A percentile compares a stretch with the other conserved stretches of the same genome.
Evolutionary conservation across 1,140 invertebrate species (phyloP).

Genomic region (Scaptomyza graminum): DNA sequence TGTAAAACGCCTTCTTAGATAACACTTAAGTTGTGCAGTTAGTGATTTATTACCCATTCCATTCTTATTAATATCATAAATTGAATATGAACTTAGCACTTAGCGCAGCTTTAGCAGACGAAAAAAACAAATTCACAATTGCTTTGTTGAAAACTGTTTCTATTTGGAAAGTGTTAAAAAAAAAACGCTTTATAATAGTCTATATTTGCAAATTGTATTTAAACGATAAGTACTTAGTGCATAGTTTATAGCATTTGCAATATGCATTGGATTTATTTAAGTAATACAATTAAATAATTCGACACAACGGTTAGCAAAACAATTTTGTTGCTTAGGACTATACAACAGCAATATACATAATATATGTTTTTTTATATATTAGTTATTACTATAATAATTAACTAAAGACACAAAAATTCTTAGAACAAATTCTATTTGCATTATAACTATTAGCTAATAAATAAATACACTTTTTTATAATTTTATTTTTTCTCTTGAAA

Average conservation of each 20-base stretch:
- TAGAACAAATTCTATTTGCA: constrained; percentile 74
- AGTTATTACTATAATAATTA: constrained; percentile 46
- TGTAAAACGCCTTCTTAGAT: constrained; percentile 60
- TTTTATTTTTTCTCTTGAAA: constrained; percentile 57
- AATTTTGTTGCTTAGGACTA: constrained; percentile 30
- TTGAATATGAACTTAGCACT: constrained; percentile 59
- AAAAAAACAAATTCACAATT: constrained; percentile 61
- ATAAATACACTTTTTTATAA: constrained; percentile 59
- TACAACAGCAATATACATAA: constrained; percentile 51
- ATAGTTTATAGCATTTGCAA: constrained; percentile 24
- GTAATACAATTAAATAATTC: constrained; percentile 42
- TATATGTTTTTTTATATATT: constrained; percentile 52
- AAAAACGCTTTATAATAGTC: constrained; percentile 45
- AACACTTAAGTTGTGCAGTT: constrained; percentile 72
- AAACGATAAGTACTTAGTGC: constrained; percentile 35
- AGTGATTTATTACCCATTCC: constrained; percentile 60
- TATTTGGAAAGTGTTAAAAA: constrained; percentile 69
- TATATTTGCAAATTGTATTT: constrained; percentile 38
- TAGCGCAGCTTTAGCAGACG: constrained; percentile 74
- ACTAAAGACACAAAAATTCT: constrained; percentile 48
- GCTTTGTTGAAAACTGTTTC: constrained; percentile 69
- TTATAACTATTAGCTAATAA: constrained; percentile 71
- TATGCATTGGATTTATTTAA: constrained; percentile 28
- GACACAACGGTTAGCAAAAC: constrained; percentile 31
- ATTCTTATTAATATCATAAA: constrained; percentile 23